Base-by-base conservation (phyloP, 2,797 vertebrate genomes). In the Hyperoplus lanceolatus region DNA sequence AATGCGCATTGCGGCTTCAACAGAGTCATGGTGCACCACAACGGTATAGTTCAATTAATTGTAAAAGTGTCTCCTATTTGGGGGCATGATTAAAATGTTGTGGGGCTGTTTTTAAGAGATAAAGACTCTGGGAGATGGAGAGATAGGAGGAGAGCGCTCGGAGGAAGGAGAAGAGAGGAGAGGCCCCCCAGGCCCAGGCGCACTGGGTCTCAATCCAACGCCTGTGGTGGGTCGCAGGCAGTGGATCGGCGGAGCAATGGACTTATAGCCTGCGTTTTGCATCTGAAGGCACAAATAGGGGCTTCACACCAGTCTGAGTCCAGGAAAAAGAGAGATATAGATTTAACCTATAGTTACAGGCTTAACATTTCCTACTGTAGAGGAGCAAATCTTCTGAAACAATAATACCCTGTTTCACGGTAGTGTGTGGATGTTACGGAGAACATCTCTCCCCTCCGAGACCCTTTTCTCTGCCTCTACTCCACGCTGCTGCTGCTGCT, bases 81-180 rank as follows among this genome's bases (percentile, higher is more conserved):
- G 81, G 88, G 89, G 88, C 92, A 92, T 91, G 94, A 95, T 95
- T 95, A 94, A 95, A 95, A 94, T 85, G 89, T 87, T 87, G 85
- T 87, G 29, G 87, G 77, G 89, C 91, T 94, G 94, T 86, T 84
- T 87, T 90, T 88, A 80, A 18, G 89, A 59, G 93, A 94, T 94
- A 94, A 94, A 90, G 91, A 91, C 84, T 85, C 56, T 5, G 89
- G 64, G 87, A 94, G 91, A 93, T 93, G 75, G 78, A 83, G 85
- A 81, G 93, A 94, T 93, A 93, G 0, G 57, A 76, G 68, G 64
- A 38, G 53, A 82, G 73, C 6, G 51, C 83, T 83, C 70, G 76
- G 75, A 80, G 86, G 83, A 81, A 90, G 80, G 73, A 78, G 75
- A 86, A 72, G 66, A 70, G 77, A 83, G 77, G 78, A 84, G 80